Conservation (phyloP, 2,113 vertebrate species). For the Felis chaus region DNA sequence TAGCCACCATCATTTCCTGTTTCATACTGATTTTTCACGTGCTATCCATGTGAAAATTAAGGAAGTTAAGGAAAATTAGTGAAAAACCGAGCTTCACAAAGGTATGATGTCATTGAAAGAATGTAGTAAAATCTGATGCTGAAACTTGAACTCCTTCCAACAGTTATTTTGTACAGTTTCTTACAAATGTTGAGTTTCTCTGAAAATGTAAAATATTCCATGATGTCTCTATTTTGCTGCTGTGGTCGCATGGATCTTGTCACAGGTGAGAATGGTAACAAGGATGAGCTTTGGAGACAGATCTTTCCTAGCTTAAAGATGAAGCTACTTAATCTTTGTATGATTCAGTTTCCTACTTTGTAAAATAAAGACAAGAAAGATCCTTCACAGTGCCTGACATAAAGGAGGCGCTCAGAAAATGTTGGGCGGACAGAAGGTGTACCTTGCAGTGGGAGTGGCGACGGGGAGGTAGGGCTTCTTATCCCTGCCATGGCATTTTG, state of each 20-base stretch:
- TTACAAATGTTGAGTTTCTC: background rate
- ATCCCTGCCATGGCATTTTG: background rate
- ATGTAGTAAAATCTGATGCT: background rate
- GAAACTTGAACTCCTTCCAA: background rate
- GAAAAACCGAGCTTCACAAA: background rate
- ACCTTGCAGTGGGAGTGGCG: background rate
- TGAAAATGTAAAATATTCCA: background rate
- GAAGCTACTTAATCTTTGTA: background rate
- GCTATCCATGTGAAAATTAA: background rate
- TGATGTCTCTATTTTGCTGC: background rate
- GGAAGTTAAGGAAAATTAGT: background rate
- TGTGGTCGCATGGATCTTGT: fast-evolving
- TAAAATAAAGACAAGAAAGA: background rate
- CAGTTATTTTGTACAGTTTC: background rate
- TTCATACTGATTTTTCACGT: background rate
- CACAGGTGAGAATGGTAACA: background rate
- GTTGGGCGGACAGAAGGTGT: background rate
- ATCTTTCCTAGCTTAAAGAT: background rate
- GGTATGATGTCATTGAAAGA: background rate
- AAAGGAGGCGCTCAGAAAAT: background rate
- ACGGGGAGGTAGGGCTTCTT: background rate
- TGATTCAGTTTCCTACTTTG: background rate
- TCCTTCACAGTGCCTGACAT: background rate
- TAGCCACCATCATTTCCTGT: background rate
- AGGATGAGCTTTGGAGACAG: background rate